A percentile compares a stretch with the other conserved stretches of the same genome.
These are phyloP conservation scores for Neelides sp. DNA, from an alignment of 1,140 invertebrate genomes.

Conservation along the genomic window DNA sequence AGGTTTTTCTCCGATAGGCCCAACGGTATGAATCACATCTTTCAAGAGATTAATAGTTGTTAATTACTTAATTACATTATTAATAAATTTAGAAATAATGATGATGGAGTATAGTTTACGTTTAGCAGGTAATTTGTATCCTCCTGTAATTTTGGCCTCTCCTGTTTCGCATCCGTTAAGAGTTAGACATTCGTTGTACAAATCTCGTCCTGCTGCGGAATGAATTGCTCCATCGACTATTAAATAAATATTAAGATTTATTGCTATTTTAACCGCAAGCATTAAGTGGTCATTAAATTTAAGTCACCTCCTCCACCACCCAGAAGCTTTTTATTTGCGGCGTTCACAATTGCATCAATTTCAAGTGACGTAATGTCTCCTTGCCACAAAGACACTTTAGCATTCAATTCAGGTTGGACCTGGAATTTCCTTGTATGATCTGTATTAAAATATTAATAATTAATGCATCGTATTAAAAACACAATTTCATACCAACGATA, in stretches of 20 bases:
- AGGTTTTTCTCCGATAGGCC: conserved; percentile 37
- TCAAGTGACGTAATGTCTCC: conserved; percentile 79
- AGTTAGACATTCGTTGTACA: conserved; percentile 57
- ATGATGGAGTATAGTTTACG: conserved; percentile 37
- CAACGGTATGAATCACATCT: conserved; percentile 43
- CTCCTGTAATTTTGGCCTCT: conserved; percentile 66
- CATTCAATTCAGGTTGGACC: conserved; percentile 34
- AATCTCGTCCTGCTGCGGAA: conserved; percentile 50
- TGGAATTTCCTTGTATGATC: too few species aligned
- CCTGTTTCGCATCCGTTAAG: conserved; percentile 60
- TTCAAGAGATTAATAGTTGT: conserved; percentile 20
- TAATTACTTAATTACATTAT: neutral
- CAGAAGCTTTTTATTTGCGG: conserved; percentile 62
- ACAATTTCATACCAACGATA: too few species aligned
- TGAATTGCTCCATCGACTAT: conserved; percentile 67
- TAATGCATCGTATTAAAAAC: too few species aligned
- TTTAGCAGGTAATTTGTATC: conserved; percentile 62
- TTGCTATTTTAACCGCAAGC: neutral
- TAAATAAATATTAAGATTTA: conserved; percentile 1
- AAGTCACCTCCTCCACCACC: conserved; percentile 60
- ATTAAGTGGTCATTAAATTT: neutral
- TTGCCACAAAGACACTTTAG: conserved; percentile 53
- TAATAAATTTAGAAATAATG: neutral
- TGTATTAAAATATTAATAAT: too few species aligned
- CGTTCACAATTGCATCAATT: conserved; percentile 85